Percentiles rank a stretch among this genome's conserved stretches.
These are phyloP conservation scores for Philypnodon macrostomus DNA, from an alignment of 2,797 vertebrate species.

Conservation along the genomic window DNA sequence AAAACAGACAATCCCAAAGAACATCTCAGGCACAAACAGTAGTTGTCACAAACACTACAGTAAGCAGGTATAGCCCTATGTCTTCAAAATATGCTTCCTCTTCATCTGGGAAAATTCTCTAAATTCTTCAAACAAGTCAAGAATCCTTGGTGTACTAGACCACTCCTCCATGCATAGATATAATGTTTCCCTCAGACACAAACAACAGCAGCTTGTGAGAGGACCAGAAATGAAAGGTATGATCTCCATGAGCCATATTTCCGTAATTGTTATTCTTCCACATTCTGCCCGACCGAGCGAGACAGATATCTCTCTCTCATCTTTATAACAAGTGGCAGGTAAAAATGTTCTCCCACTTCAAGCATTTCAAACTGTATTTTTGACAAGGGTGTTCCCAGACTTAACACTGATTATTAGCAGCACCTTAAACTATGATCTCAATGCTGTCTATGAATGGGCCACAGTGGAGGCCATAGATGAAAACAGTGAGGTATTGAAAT, in stretches of 20 bases:
- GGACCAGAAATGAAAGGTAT: conserved; percentile 22
- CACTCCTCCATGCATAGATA: conserved; percentile 23
- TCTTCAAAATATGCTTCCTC: neutral
- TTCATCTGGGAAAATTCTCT: conserved; percentile 30
- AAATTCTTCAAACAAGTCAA: conserved; percentile 25
- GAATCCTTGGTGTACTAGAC: conserved; percentile 7
- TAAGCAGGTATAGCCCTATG: neutral
- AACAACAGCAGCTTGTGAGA: conserved; percentile 24
- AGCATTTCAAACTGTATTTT: conserved; percentile 17
- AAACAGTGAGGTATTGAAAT: neutral
- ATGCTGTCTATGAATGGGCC: conserved; percentile 16
- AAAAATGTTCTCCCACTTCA: conserved; percentile 9
- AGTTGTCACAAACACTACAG: too few relatives aligned
- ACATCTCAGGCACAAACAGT: neutral
- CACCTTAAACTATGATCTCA: conserved; percentile 30
- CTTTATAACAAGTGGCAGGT: conserved; percentile 41
- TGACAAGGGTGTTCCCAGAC: conserved; percentile 15
- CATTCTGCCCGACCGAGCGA: conserved; percentile 9
- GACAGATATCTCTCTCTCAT: conserved; percentile 20
- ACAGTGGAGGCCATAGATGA: neutral
- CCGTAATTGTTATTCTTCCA: conserved; percentile 47
- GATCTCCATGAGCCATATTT: conserved; percentile 35
- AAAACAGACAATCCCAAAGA: neutral
- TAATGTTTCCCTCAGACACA: conserved; percentile 11
- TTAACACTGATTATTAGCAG: conserved; percentile 7